Percentiles rank a stretch among this genome's conserved stretches.
Evolutionary conservation across 2,888 invertebrate genomes (phyloP).

Genomic region (Luperina testacea): DNA sequence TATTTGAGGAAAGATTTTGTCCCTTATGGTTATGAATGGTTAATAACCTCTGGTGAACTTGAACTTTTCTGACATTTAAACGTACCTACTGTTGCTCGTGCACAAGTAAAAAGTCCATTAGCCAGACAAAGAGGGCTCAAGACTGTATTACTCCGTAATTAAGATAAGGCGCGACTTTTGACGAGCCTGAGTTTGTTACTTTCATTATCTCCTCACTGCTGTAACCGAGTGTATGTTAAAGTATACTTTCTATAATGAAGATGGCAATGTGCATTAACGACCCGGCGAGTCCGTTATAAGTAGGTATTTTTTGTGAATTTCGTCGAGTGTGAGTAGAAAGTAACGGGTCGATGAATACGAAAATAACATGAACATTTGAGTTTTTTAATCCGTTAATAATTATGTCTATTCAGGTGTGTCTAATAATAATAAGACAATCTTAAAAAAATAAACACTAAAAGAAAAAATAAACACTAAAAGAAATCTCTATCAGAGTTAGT

Average conservation of each 20-base stretch:
- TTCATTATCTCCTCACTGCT: slow-evolving; percentile 38
- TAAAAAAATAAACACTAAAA: background rate
- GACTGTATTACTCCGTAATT: background rate
- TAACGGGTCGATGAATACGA: slow-evolving; percentile 30
- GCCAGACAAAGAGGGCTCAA: slow-evolving; percentile 13
- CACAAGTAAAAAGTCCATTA: slow-evolving; percentile 8
- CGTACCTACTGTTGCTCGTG: slow-evolving; percentile 11
- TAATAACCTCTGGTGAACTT: slow-evolving; percentile 38
- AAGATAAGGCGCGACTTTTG: slow-evolving; percentile 1
- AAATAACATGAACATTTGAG: slow-evolving; percentile 3
- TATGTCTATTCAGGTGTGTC: background rate
- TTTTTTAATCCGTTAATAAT: slow-evolving; percentile 6
- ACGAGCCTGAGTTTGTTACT: slow-evolving; percentile 17
- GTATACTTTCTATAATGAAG: slow-evolving; percentile 58
- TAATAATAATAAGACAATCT: too few species aligned
- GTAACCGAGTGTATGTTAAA: slow-evolving; percentile 31
- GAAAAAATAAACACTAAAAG: background rate
- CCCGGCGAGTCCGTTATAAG: slow-evolving; percentile 58
- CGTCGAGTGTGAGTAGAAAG: slow-evolving; percentile 56
- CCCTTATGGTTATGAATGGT: background rate
- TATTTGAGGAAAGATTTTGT: slow-evolving; percentile 5
- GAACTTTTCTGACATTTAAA: slow-evolving; percentile 35
- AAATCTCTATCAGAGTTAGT: background rate
- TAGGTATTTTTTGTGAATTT: slow-evolving; percentile 60
- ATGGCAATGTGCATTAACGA: slow-evolving; percentile 54